phyloP scores from a whole-genome alignment of 2,888 invertebrate species.

The Zele albiditarsus region DNA sequence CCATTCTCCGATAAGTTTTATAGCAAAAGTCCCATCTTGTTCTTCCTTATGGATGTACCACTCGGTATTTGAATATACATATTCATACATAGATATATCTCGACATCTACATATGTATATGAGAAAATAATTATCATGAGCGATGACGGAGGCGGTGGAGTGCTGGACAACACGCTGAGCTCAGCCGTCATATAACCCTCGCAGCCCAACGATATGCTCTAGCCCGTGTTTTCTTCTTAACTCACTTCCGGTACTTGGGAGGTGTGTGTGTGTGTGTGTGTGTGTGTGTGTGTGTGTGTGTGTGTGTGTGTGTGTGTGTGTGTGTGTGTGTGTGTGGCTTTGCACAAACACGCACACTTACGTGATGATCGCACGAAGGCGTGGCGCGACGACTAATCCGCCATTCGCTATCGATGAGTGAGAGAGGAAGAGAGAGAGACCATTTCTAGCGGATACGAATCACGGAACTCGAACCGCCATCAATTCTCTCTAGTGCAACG shows the following conservation, averaged over 20 bases:
- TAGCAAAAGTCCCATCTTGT: too few species aligned
- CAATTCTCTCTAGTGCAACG: constrained; percentile 3
- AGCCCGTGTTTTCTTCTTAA: not conserved
- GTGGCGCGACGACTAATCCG: constrained; percentile 42
- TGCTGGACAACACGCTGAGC: constrained; percentile 43
- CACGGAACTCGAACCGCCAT: constrained; percentile 38
- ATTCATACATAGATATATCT: too few species aligned
- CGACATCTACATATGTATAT: constrained; percentile 55
- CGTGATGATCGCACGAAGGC: constrained; percentile 32
- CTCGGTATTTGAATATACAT: too few species aligned
- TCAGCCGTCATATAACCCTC: constrained; percentile 39
- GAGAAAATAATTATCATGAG: constrained; percentile 69
- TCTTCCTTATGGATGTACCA: too few species aligned
- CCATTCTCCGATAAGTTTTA: too few species aligned
- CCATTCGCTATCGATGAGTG: constrained; percentile 39
- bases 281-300: too few species aligned
- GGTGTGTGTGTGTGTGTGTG: too few species aligned
- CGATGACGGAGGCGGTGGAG: constrained; percentile 52
- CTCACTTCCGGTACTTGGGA: constrained; percentile 30
- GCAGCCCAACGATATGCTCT: constrained; percentile 26
- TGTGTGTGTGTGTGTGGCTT: too few species aligned
- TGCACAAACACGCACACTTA: not conserved
- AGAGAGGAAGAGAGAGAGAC: not conserved
- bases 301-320: too few species aligned
- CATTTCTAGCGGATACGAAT: constrained; percentile 38